Evolutionary conservation across 2,888 invertebrate species (phyloP), one percentile per base, ranked within the genome.

Genomic region (Drosophila crucigera): DNA sequence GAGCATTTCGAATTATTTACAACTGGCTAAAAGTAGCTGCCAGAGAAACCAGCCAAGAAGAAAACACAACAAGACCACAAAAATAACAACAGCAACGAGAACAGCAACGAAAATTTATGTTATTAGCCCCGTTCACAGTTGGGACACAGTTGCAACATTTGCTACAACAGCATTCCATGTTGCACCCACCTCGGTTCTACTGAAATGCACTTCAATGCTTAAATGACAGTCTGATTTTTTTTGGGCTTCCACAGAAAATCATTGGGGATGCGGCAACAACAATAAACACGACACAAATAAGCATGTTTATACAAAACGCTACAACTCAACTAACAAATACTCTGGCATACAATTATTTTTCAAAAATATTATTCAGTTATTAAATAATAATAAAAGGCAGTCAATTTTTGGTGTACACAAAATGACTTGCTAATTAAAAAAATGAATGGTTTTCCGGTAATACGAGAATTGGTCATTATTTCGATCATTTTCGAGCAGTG

Each of bases 181-280:
- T 28, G 22, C 19, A 16, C 14, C 56, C 41, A 41, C 25, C 63
- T 66, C 56, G 50, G 39, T 76, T 69, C 64, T 65, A 70, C 65
- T 54, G 65, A 78, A 76, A 81, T 81, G 81, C 81, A 82, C 82
- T 81, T 81, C 81, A 81, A 78, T 81, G 78, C 82, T 71, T 62
- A 81, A 81, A 81, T 81, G 81, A 81, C 82, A 81, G 76, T 76
- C 78, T 63, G 68, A 56, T 78, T 77, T 77, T 75, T 75, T 75
- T 78, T 47, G 79, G 61, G 71, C 56, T 72, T 69, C 52, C 73
- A 65, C 61, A 58, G 59, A 74, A 80, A 81, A 78, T 81, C 74
- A 73, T 81, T 74, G 81, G 81, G 61, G 68, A 74, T 80, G 77
- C 70, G 61, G 56, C 62, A 73, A 58, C 64, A 76, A 65, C 56